These are phyloP conservation scores for Vesta saturnalis DNA, from an alignment of 2,888 invertebrate genomes.

Conservation along the genomic window DNA sequence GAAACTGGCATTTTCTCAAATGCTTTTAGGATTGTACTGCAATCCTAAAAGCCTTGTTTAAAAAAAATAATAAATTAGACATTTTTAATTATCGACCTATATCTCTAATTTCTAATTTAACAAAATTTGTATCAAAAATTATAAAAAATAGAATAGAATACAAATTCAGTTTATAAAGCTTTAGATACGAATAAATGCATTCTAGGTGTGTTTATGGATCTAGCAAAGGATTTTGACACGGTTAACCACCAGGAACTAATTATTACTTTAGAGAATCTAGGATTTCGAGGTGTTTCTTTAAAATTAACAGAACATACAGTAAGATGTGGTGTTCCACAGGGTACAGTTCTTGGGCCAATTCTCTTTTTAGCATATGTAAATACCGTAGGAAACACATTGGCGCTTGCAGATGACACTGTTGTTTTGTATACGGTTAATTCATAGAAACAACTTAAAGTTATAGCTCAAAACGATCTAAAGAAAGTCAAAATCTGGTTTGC, in stretches of 20 bases:
- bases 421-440: background rate
- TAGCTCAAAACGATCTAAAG: conserved; percentile 4
- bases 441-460: background rate
- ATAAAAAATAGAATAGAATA: background rate
- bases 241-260: background rate
- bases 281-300: background rate
- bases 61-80: conserved; percentile 5
- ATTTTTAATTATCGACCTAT: conserved; percentile 4
- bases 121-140: conserved; percentile 7
- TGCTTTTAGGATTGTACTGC: background rate
- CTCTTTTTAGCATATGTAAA: background rate
- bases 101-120: conserved; percentile 12
- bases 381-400: background rate
- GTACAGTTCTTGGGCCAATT: no score
- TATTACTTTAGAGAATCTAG: background rate
- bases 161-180: background rate
- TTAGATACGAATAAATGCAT: background rate
- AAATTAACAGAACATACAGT: background rate
- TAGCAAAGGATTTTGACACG: background rate
- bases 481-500: conserved; percentile 9
- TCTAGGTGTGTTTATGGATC: background rate
- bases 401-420: conserved; percentile 13
- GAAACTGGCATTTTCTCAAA: background rate
- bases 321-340: no score
- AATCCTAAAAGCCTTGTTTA: background rate